A percentile compares a stretch with the other conserved stretches of the same genome.
phyloP scores from a whole-genome alignment of 2,797 vertebrate genomes.

The Thalassophryne amazonica region DNA sequence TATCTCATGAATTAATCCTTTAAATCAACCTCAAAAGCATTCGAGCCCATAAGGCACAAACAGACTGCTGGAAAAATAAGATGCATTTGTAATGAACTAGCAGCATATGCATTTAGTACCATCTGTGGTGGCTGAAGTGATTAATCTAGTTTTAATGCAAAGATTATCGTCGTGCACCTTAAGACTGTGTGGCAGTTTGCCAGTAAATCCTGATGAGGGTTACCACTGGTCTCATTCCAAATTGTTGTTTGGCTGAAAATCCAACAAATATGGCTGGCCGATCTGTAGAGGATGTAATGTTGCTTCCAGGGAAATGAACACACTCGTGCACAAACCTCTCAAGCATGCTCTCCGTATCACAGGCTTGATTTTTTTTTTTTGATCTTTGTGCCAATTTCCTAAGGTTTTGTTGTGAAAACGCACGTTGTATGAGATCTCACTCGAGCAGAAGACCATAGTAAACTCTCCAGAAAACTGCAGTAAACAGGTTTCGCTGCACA shows the following conservation, averaged over 20 bases:
- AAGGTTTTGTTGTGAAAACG: slow-evolving; percentile 66
- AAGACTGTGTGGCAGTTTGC: slow-evolving; percentile 38
- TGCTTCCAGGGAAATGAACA: slow-evolving; percentile 64
- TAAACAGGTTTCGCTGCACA: too few species aligned
- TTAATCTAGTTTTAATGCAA: slow-evolving; percentile 52
- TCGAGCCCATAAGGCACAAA: slow-evolving; percentile 29
- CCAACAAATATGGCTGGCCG: slow-evolving; percentile 51
- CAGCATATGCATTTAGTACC: slow-evolving; percentile 36
- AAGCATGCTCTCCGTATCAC: slow-evolving; percentile 54
- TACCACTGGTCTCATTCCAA: slow-evolving; percentile 60
- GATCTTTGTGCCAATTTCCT: slow-evolving; percentile 63
- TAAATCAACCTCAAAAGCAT: slow-evolving; percentile 27
- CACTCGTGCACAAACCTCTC: slow-evolving; percentile 53
- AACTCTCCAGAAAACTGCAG: slow-evolving; percentile 40
- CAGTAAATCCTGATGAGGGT: slow-evolving; percentile 45
- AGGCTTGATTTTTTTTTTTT: slow-evolving; percentile 61
- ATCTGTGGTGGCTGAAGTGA: slow-evolving; percentile 51
- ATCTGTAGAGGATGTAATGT: slow-evolving; percentile 56
- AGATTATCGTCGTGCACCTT: slow-evolving; percentile 60
- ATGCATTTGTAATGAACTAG: slow-evolving; percentile 19
- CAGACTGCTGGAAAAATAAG: not conserved
- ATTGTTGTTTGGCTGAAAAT: slow-evolving; percentile 59
- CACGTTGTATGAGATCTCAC: slow-evolving; percentile 46
- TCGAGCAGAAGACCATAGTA: slow-evolving; percentile 38
- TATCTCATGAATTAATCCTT: slow-evolving; percentile 27